Percentiles rank a stretch among this genome's conserved stretches.
Conservation (phyloP, 2,113 vertebrate genomes). For the Petrocephalus microphthalmus region DNA sequence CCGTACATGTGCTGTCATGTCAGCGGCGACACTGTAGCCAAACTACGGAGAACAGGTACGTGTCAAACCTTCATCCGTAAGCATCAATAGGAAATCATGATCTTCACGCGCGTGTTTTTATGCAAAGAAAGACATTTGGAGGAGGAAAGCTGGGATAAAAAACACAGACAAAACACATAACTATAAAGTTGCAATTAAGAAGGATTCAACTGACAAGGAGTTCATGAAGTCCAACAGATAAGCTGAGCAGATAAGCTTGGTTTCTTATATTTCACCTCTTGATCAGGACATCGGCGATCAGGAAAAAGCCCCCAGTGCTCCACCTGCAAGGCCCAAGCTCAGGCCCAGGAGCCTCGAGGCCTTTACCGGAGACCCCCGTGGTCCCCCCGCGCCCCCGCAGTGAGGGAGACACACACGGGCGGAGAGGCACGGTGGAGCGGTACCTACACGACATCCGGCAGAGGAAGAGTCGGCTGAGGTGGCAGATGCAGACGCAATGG, state of each 20-base stretch:
- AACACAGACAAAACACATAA: neutral
- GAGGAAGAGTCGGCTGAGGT: conserved; percentile 77
- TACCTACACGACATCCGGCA: conserved; percentile 95
- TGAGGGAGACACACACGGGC: neutral
- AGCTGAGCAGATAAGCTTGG: neutral
- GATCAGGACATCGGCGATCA: neutral
- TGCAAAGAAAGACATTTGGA: neutral
- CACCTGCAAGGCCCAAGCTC: neutral
- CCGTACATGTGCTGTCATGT: neutral
- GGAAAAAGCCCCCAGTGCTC: no score
- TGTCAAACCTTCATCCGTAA: neutral
- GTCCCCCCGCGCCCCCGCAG: neutral
- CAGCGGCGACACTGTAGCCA: neutral
- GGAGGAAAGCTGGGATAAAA: neutral
- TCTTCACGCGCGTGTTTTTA: neutral
- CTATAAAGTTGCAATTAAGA: neutral
- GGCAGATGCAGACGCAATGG: conserved; percentile 91
- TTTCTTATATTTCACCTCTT: neutral
- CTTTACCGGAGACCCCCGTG: neutral
- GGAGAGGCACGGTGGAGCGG: neutral
- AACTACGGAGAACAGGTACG: neutral
- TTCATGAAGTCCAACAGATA: neutral
- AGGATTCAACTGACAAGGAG: neutral
- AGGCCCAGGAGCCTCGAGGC: neutral
- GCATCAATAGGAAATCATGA: neutral